These are phyloP conservation scores for Zootermopsis nevadensis DNA, from an alignment of 2,888 invertebrate species.

Conservation along the genomic window DNA sequence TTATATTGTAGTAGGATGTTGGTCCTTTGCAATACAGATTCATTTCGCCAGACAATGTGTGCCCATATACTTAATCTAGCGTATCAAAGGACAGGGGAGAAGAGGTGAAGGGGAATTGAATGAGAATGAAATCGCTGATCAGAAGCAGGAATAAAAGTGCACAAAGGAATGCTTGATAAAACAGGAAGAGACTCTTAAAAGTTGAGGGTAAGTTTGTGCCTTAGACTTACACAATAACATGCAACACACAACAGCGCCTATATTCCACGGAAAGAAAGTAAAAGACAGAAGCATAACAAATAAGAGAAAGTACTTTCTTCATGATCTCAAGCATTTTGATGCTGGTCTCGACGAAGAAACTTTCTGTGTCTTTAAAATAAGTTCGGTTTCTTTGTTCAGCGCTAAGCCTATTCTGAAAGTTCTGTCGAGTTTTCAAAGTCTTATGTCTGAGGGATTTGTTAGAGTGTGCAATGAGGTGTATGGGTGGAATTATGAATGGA, in stretches of 20 bases:
- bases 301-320: neutral
- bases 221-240: slow-evolving; percentile 1
- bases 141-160: neutral
- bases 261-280: neutral
- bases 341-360: neutral
- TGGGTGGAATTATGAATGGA: slow-evolving; percentile 2
- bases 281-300: neutral
- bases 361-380: neutral
- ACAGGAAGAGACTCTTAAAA: neutral
- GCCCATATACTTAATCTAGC: neutral
- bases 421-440: neutral
- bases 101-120: neutral
- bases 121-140: neutral
- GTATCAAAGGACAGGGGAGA: neutral
- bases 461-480: slow-evolving; percentile 7
- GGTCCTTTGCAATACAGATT: neutral
- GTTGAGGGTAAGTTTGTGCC: neutral
- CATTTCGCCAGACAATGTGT: neutral
- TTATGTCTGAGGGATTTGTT: slow-evolving; percentile 22
- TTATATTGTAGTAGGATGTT: too few relatives aligned
- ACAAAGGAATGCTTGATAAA: neutral
- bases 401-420: slow-evolving; percentile 16
- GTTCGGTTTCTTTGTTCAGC: neutral
- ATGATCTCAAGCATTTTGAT: slow-evolving; percentile 9
- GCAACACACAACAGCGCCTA: neutral